Evolutionary conservation across 1,140 invertebrate species (phyloP).

Genomic region (Ceratina japonica): DNA sequence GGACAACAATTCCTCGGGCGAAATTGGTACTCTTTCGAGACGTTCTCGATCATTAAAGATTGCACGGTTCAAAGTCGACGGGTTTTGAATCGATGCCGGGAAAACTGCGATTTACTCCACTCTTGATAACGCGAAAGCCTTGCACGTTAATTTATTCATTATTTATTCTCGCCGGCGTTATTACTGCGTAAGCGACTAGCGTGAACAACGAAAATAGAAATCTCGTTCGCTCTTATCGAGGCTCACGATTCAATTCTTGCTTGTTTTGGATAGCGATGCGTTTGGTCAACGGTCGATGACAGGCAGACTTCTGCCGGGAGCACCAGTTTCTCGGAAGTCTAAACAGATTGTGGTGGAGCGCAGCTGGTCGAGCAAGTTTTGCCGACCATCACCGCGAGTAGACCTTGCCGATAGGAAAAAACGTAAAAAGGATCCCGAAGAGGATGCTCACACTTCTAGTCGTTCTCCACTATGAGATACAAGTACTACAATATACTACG

Average conservation of each 20-base stretch:
- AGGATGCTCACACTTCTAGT: not conserved
- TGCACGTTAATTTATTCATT: slow-evolving; percentile 8
- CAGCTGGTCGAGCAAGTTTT: slow-evolving; percentile 53
- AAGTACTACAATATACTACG: too few relatives aligned
- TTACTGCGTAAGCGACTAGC: too few relatives aligned
- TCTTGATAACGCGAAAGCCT: not conserved
- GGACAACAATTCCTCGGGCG: not conserved
- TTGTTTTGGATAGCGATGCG: not conserved
- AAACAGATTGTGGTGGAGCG: slow-evolving; percentile 11
- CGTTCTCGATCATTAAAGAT: not conserved
- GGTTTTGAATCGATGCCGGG: too few relatives aligned
- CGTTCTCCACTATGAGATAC: too few relatives aligned
- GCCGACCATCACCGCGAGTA: slow-evolving; percentile 10
- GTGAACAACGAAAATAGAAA: not conserved
- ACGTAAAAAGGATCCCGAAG: not conserved
- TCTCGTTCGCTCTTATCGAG: not conserved
- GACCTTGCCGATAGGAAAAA: not conserved
- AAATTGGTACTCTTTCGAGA: not conserved
- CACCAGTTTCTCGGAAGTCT: slow-evolving; percentile 36
- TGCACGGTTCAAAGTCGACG: not conserved
- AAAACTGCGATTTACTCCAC: not conserved
- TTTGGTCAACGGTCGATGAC: not conserved
- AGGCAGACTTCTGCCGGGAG: not conserved
- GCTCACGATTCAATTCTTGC: not conserved
- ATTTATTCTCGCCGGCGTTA: not conserved